Evolutionary conservation across 2,113 vertebrate genomes (phyloP).

Genomic region (Amazona vittata): DNA sequence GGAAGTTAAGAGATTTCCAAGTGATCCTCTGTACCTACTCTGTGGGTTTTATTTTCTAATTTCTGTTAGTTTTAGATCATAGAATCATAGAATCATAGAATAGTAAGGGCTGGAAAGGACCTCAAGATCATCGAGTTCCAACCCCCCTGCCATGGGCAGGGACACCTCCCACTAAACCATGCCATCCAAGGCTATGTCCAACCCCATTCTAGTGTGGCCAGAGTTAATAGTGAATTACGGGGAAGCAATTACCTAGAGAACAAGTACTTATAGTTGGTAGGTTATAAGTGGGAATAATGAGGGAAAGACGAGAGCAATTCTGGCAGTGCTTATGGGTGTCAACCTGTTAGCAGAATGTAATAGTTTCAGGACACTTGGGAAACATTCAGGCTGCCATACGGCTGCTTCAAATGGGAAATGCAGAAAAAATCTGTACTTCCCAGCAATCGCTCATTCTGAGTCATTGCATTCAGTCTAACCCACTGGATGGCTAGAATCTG

Average conservation of each 20-base stretch:
- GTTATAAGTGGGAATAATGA: constrained; percentile 37
- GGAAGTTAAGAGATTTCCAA: not conserved
- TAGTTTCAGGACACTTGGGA: constrained; percentile 23
- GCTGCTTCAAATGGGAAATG: not conserved
- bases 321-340: constrained; percentile 5
- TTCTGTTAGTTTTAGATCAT: not conserved
- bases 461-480: not conserved
- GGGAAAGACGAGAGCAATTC: constrained; percentile 27
- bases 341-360: constrained; percentile 14
- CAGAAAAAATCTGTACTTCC: not conserved
- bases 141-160: too few species aligned
- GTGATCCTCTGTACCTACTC: not conserved
- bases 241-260: not conserved
- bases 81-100: too few species aligned
- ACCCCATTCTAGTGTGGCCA: not conserved
- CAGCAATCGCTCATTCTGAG: not conserved
- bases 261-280: not conserved
- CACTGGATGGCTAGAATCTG: not conserved
- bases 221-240: constrained; percentile 7
- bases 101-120: too few species aligned
- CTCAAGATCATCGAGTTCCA: too few species aligned
- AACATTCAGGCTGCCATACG: not conserved
- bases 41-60: not conserved
- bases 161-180: too few species aligned
- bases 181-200: too few species aligned